Evolutionary conservation across 2,797 vertebrate genomes (phyloP).

Genomic region (Chelon labrosus): DNA sequence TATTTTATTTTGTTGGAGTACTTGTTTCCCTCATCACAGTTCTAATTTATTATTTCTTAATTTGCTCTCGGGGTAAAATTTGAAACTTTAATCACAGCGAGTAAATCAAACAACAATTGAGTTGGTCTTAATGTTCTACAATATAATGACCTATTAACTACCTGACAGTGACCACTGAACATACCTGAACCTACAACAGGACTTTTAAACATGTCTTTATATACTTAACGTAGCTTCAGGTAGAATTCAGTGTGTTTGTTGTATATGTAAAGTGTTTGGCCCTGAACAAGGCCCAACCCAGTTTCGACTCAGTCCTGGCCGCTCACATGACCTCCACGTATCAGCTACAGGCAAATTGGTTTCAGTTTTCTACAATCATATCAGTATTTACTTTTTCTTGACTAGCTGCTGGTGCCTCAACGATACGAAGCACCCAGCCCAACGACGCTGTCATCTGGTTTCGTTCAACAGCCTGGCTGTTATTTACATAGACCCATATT

Average conservation of each 20-base stretch:
- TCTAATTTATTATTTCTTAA: no score
- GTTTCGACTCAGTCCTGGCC: constrained; percentile 45
- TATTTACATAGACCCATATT: constrained; percentile 4
- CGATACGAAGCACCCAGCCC: constrained; percentile 38
- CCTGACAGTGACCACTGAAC: background rate
- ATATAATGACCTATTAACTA: background rate
- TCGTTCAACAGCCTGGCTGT: constrained; percentile 8
- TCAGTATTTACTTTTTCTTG: constrained; percentile 75
- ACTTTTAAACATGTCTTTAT: background rate
- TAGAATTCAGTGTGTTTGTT: background rate
- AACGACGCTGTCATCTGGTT: constrained; percentile 47
- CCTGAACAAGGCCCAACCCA: constrained; percentile 16
- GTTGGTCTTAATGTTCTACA: no score
- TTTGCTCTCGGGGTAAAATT: no score
- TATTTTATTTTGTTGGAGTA: background rate
- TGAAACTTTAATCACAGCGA: no score
- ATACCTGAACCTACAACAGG: background rate
- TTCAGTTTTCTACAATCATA: constrained; percentile 77
- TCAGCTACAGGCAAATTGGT: constrained; percentile 70
- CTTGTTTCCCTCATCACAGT: background rate
- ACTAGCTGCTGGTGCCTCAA: constrained; percentile 44
- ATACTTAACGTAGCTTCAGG: background rate
- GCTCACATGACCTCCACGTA: constrained; percentile 40
- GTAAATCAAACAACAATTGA: no score
- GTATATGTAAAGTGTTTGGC: constrained; percentile 2